Base-by-base conservation (phyloP, 2,888 invertebrate genomes). In the Agapetus fuscipes region DNA sequence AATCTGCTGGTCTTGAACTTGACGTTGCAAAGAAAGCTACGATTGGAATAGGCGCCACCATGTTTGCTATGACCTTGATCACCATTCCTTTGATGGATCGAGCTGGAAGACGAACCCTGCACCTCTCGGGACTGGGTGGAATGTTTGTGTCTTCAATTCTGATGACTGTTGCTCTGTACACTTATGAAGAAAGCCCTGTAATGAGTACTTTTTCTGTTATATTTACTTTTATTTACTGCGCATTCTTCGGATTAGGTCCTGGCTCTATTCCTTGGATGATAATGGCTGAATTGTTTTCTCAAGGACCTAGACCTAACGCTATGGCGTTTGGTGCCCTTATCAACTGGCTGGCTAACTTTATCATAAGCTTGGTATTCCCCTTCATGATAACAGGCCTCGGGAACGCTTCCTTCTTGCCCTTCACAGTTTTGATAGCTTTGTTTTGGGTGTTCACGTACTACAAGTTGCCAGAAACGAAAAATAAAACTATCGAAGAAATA, bases 41-140 rank as follows among this genome's bases (percentile, higher is more conserved):
- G 3, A 80, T 82, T 39, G 83, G 81, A 16, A 80, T 76, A 2
- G 83, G 83, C 25, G 75, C 74, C 34, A 77, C 81, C 41, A 72
- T 83, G 65, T 78, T 83, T 25, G 58, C 75, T 33, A 83, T 83
- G 82, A 82, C 83, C 3, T 57, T 83, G n/a, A 74, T 82, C 4
- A 79, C 82, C 5, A 78, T 83, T 44, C 80, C 80, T n/a, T 56
- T 83, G 49, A 83, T 83, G 76, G 83, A 83, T 55, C 66, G 77
- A 12, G 66, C 78, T 28, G 83, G 83, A 9, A 62, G 83, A 43
- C 68, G 83, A 34, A 80, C 80, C 1, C 62, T 83, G 32, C 83
- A 83, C 56, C 64, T 83, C 16, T 69, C 69, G 34, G 83, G 83
- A 31, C 71, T 83, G 2, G 78, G 71, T 3, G 83, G 83, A 33